phyloP scores from a whole-genome alignment of 2,797 vertebrate genomes.

The Arnoldichthys spilopterus region DNA sequence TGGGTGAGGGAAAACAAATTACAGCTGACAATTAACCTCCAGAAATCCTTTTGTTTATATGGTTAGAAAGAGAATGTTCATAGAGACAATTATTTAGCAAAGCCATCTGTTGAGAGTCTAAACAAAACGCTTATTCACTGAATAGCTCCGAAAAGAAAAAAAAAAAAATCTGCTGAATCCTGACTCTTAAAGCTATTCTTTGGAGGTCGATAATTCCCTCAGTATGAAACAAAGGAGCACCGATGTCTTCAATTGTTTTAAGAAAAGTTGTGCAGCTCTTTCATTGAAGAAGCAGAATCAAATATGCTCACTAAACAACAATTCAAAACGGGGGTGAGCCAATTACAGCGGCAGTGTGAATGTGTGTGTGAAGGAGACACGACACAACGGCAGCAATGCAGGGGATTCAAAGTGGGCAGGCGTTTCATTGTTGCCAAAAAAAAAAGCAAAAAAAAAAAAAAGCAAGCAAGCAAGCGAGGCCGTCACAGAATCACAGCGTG shows the following conservation, averaged over 20 bases:
- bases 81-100: neutral
- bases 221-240: neutral
- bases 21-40: neutral
- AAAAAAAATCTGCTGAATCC: slow-evolving; percentile 11
- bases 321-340: slow-evolving; percentile 4
- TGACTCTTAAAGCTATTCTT: neutral
- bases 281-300: slow-evolving; percentile 11
- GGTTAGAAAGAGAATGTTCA: neutral
- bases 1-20: neutral
- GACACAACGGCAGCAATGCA: slow-evolving; percentile 43
- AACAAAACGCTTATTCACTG: slow-evolving; percentile 15
- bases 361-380: slow-evolving; percentile 22
- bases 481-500: slow-evolving; percentile 5
- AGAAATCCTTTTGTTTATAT: neutral
- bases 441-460: neutral
- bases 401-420: slow-evolving; percentile 29
- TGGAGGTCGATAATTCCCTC: slow-evolving; percentile 13
- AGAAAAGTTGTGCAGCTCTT: neutral
- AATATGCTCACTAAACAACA: slow-evolving; percentile 23
- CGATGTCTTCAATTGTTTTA: slow-evolving; percentile 6
- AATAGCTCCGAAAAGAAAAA: neutral
- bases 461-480: neutral
- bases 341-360: slow-evolving; percentile 14
- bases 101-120: slow-evolving; percentile 12
- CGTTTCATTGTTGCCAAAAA: slow-evolving; percentile 19